Percentiles rank a stretch among this genome's conserved stretches.
phyloP scores from a whole-genome alignment of 2,888 invertebrate species.

The Eucera pruinosa region DNA sequence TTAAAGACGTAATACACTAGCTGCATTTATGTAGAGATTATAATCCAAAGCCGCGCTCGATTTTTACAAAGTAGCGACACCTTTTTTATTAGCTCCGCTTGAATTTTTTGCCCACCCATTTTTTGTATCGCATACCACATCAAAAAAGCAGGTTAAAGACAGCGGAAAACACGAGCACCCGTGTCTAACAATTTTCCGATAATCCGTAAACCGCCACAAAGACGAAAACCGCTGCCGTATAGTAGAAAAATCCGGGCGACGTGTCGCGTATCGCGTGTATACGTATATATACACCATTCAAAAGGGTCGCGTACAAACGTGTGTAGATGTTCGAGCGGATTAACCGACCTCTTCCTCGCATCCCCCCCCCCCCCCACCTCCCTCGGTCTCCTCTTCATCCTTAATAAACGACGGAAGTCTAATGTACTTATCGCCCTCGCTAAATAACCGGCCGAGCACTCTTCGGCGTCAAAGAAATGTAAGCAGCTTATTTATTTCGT shows the following conservation, averaged over 20 bases:
- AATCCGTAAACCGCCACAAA: constrained; percentile 36
- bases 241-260: constrained; percentile 33
- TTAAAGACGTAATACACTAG: too few species aligned
- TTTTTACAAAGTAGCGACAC: not conserved
- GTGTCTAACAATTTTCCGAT: constrained; percentile 42
- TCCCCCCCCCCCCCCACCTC: not conserved
- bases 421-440: constrained; percentile 76
- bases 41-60: not conserved
- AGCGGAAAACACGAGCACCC: constrained; percentile 33
- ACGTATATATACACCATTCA: not conserved
- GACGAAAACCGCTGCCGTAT: constrained; percentile 15
- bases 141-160: constrained; percentile 36
- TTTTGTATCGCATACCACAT: not conserved
- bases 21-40: too few species aligned
- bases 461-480: constrained; percentile 75
- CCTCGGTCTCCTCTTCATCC: constrained; percentile 47
- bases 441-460: constrained; percentile 71
- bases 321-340: constrained; percentile 52
- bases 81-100: not conserved
- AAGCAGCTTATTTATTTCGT: constrained; percentile 81
- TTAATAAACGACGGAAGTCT: constrained; percentile 69
- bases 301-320: not conserved
- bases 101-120: not conserved
- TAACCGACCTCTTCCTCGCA: constrained; percentile 26
- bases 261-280: not conserved